Conservation (phyloP, 2,113 vertebrate species). For the Rhea pennata region DNA sequence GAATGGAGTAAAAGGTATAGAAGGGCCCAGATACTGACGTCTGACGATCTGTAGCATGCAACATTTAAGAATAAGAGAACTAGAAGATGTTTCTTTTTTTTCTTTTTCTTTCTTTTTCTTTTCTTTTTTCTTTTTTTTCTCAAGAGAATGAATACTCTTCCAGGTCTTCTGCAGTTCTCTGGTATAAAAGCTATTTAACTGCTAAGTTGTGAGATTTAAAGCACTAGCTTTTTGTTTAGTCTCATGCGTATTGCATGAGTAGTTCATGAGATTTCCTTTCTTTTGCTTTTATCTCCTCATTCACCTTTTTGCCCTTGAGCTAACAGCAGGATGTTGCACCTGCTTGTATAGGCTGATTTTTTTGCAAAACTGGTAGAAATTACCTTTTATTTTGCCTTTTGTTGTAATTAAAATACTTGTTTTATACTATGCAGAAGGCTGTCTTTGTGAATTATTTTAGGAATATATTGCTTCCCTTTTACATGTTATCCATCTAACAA, state of each 20-base stretch:
- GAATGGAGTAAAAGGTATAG: not conserved
- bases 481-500: not conserved
- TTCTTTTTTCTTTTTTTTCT: not conserved
- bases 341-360: not conserved
- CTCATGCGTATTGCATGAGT: not conserved
- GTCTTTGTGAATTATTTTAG: not conserved
- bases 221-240: not conserved
- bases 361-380: not conserved
- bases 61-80: not conserved
- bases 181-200: constrained; percentile 1
- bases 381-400: not conserved
- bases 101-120: no score
- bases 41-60: not conserved
- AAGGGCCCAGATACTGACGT: not conserved
- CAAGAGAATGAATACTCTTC: not conserved
- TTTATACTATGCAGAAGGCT: not conserved
- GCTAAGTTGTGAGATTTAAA: not conserved
- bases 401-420: not conserved
- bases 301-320: not conserved
- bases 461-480: not conserved
- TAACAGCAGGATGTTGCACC: not conserved
- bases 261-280: constrained; percentile 11
- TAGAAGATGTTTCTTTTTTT: not conserved
- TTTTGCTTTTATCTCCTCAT: not conserved
- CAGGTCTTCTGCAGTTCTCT: not conserved